phyloP scores from a whole-genome alignment of 2,113 vertebrate species.

The Hemibagrus wyckioides region DNA sequence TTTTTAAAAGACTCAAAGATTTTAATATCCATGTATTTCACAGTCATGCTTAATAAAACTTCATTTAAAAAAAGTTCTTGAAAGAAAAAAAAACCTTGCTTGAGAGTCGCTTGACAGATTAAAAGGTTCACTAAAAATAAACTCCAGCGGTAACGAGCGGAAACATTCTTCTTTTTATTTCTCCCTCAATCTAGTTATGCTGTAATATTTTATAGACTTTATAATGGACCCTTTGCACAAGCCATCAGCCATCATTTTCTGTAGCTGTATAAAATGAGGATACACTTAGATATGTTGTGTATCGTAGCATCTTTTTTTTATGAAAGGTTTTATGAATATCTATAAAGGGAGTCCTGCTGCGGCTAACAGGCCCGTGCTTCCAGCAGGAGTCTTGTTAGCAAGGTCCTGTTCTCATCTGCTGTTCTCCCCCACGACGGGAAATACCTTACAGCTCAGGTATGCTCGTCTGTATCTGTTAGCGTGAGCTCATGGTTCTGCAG shows the following conservation, averaged over 20 bases:
- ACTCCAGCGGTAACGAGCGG: neutral
- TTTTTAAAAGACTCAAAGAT: no score
- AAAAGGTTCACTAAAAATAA: neutral
- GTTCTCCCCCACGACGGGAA: slow-evolving; percentile 34
- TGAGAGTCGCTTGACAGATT: neutral
- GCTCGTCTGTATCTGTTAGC: slow-evolving; percentile 38
- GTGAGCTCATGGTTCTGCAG: slow-evolving; percentile 35
- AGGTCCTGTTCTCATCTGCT: slow-evolving; percentile 51
- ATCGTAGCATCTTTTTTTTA: neutral
- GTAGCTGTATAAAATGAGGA: neutral
- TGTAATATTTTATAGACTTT: neutral
- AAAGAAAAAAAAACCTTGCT: no score
- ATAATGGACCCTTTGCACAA: neutral
- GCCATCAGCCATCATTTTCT: neutral
- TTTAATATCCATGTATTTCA: neutral
- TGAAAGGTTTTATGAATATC: slow-evolving; percentile 4
- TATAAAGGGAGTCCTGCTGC: slow-evolving; percentile 25
- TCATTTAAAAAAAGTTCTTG: neutral
- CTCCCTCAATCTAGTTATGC: neutral
- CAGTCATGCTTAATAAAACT: neutral
- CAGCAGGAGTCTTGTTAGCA: slow-evolving; percentile 38
- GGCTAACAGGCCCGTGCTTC: slow-evolving; percentile 19
- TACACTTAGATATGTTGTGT: neutral
- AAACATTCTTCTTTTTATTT: neutral
- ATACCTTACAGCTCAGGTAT: slow-evolving; percentile 54